Evolutionary conservation across 1,140 invertebrate species (phyloP), one percentile per base, ranked within the genome.

Genomic region (Neodiprion virginianus): DNA sequence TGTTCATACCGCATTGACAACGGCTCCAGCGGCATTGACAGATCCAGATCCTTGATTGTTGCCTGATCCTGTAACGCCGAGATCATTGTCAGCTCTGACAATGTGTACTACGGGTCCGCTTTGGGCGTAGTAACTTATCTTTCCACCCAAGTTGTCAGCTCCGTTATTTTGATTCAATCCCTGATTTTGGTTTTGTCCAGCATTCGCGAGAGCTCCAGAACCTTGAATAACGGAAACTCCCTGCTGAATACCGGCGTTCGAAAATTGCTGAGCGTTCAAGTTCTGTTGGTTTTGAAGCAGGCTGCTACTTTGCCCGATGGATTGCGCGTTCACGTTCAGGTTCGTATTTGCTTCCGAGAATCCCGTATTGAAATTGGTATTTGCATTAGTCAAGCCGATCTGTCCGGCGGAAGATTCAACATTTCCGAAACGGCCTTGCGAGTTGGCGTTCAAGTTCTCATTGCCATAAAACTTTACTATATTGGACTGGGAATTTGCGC

Each of bases 91-190:
- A 69, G 67, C 67, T 7, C 40, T 23, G 5, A 69, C 67, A 8
- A 69, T 69, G 67, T 69, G 67, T 14, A 69, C 67, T 5, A 69
- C 67, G 12, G 67, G 67, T 11, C 67, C 67, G n/a, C 67, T 69
- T 69, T 69, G 67, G 11, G 67, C 67, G 40, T 69, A 69, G 40
- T 23, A 12, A 23, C 10, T 12, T 11, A 69, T 69, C 40, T 69
- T 69, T 21, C 67, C 67, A 7, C 40, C 3, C 21, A 23, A 47
- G 40, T 23, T 69, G 11, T 69, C 67, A 23, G 11, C 4, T 69
- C 67, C 67, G 14, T 14, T 12, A 69, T 69, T 69, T 8, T 69
- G 4, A 11, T 69, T 69, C 9, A 7, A 23, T 7, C 67, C 67
- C 40, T 69, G 17, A 69, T 23, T 69, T 21, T 69, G 21, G 40